Conservation (phyloP, 2,797 vertebrate species). For the Aldrovandia affinis region DNA sequence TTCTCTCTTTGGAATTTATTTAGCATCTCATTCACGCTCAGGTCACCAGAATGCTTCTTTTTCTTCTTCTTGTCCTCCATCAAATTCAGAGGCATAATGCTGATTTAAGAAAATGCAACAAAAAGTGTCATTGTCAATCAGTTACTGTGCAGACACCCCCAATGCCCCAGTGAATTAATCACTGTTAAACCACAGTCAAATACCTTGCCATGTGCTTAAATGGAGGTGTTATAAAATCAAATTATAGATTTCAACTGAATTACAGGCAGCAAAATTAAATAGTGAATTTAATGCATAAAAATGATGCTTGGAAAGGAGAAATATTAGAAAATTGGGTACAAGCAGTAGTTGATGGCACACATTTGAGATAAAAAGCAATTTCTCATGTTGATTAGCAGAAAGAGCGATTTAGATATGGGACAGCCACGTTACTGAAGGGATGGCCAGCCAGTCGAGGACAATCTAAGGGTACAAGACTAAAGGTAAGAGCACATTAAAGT, state of each 20-base stretch:
- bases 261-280: not conserved
- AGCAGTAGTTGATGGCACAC: not conserved
- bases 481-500: too few species aligned
- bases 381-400: not conserved
- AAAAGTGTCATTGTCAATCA: not conserved
- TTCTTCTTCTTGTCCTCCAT: slow-evolving; percentile 81
- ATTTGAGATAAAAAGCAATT: not conserved
- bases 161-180: not conserved
- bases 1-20: slow-evolving; percentile 91
- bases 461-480: too few species aligned
- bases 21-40: slow-evolving; percentile 89
- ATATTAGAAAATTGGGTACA: not conserved
- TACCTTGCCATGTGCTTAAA: too few species aligned
- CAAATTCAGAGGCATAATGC: slow-evolving; percentile 73
- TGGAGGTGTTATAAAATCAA: too few species aligned
- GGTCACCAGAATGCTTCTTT: slow-evolving; percentile 68
- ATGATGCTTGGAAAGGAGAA: not conserved
- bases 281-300: not conserved
- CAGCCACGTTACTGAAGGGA: too few species aligned
- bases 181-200: not conserved
- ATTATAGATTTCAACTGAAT: too few species aligned
- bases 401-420: too few species aligned
- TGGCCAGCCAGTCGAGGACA: too few species aligned
- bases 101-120: not conserved
- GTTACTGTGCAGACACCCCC: not conserved